phyloP scores from a whole-genome alignment of 2,113 vertebrate species.

The Apaloderma vittatum region DNA sequence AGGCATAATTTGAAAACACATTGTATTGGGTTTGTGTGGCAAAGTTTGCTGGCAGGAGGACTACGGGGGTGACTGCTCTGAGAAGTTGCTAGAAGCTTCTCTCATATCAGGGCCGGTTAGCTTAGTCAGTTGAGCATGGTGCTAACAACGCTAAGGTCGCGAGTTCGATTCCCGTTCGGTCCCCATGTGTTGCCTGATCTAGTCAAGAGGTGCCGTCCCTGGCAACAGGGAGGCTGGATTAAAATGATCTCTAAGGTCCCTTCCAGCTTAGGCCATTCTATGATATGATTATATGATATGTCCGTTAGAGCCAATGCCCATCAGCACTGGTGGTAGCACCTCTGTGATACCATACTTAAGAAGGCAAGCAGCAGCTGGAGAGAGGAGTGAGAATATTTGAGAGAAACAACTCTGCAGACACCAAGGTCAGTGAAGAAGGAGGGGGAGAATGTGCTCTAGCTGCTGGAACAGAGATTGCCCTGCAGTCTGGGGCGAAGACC shows the following conservation, averaged over 20 bases:
- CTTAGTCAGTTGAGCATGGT: too few species aligned
- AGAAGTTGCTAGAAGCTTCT: background rate
- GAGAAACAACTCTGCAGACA: background rate
- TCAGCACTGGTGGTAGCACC: rapidly evolving
- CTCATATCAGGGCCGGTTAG: too few species aligned
- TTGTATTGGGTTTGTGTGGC: background rate
- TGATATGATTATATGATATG: too few species aligned
- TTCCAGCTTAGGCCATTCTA: too few species aligned
- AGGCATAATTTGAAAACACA: constrained; percentile 24
- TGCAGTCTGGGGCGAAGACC: background rate
- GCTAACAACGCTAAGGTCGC: too few species aligned
- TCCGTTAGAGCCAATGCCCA: background rate
- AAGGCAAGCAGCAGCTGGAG: background rate
- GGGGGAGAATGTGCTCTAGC: background rate
- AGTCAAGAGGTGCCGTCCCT: too few species aligned
- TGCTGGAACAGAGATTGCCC: background rate
- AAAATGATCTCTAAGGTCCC: too few species aligned
- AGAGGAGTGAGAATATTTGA: background rate
- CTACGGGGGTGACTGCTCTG: background rate
- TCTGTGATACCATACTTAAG: background rate
- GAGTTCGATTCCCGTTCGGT: too few species aligned
- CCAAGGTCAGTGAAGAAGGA: background rate
- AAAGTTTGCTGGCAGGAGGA: background rate
- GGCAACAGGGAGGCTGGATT: too few species aligned
- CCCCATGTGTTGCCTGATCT: too few species aligned